These are phyloP conservation scores for Microcebus griseorufus DNA, from an alignment of 2,113 vertebrate genomes.

Conservation along the genomic window DNA sequence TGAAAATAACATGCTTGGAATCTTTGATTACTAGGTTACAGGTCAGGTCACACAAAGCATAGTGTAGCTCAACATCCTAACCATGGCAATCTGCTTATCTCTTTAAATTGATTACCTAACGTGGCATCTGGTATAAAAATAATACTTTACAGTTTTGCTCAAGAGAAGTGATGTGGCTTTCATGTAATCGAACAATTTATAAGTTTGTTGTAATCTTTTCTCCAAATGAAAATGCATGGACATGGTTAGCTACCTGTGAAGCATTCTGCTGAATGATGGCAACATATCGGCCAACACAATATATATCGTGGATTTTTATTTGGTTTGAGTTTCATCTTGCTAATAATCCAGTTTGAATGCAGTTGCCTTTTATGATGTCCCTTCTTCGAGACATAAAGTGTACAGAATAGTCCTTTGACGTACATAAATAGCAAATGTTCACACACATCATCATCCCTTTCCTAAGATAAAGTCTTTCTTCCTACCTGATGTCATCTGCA, in stretches of 20 bases:
- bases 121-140: background rate
- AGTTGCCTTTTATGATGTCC: background rate
- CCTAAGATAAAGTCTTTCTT: background rate
- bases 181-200: background rate
- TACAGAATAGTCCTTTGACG: background rate
- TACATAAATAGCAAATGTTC: background rate
- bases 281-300: accelerated
- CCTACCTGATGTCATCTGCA: too few relatives aligned
- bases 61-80: background rate
- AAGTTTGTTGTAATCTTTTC: background rate
- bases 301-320: background rate
- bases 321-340: background rate
- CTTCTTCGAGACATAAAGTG: background rate
- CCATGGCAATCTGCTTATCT: background rate
- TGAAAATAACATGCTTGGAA: background rate
- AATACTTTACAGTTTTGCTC: background rate
- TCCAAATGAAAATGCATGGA: background rate
- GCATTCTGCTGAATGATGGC: background rate
- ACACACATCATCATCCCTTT: too few relatives aligned
- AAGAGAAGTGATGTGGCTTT: background rate
- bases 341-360: background rate
- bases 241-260: background rate
- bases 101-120: background rate
- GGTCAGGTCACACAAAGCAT: background rate
- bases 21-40: background rate